phyloP scores from a whole-genome alignment of 2,797 vertebrate genomes.

The Coracias cyanogaster region DNA sequence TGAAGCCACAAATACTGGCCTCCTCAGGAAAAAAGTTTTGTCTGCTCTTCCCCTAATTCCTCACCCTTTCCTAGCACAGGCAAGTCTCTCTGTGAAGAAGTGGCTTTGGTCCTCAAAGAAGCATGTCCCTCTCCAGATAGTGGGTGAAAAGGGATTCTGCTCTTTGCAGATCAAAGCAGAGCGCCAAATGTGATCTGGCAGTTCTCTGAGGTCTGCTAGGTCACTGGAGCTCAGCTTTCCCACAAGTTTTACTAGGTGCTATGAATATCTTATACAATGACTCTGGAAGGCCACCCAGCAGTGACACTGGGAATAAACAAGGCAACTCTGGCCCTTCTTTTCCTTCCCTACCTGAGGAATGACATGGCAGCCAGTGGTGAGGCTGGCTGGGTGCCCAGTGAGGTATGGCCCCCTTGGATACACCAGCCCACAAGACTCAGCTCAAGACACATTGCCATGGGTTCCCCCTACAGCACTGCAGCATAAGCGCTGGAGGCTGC shows the following conservation, averaged over 20 bases:
- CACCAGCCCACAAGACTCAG: neutral
- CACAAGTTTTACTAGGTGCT: neutral
- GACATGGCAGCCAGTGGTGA: neutral
- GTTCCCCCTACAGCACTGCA: neutral
- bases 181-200: neutral
- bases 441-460: accelerated
- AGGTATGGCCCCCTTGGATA: neutral
- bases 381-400: neutral
- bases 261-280: neutral
- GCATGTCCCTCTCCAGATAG: neutral
- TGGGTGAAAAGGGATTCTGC: neutral
- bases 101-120: neutral
- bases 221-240: constrained; percentile 39
- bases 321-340: neutral
- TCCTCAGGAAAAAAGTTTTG: neutral
- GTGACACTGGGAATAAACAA: neutral
- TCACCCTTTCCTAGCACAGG: neutral
- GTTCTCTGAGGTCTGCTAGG: neutral
- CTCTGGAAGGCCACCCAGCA: neutral
- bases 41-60: neutral
- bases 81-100: neutral
- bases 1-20: neutral
- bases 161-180: neutral
- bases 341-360: neutral
- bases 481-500: neutral